Percentiles rank a stretch among this genome's conserved stretches.
Evolutionary conservation across 2,888 invertebrate species (phyloP).

Genomic region (Nomada fucata): DNA sequence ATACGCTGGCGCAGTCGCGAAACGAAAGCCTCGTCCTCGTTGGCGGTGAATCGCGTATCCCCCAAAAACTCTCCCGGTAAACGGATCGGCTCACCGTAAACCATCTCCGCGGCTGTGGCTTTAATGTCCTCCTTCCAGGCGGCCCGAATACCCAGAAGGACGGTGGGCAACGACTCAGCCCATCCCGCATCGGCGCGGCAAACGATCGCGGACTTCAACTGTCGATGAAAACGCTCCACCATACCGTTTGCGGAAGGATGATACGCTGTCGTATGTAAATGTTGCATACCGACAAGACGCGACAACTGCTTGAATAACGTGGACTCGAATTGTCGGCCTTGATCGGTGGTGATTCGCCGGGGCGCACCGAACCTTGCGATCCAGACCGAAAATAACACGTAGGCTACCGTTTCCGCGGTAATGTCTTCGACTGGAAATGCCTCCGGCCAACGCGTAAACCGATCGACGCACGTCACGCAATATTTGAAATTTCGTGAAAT

Average conservation of each 20-base stretch:
- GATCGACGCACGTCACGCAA: conserved; percentile 1
- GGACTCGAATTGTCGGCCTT: conserved; percentile 9
- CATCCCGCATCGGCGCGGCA: not conserved
- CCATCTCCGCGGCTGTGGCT: conserved; percentile 74
- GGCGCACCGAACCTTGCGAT: not conserved
- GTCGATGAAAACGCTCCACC: conserved; percentile 9
- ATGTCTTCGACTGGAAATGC: not conserved
- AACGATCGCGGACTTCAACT: not conserved
- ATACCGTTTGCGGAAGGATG: conserved; percentile 1
- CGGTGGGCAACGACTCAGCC: conserved; percentile 15
- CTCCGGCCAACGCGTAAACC: conserved; percentile 15
- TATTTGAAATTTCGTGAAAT: not conserved
- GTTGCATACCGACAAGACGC: not conserved
- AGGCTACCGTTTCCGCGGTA: not conserved
- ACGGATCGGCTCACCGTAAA: conserved; percentile 73
- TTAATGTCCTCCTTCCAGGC: conserved; percentile 74
- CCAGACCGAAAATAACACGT: not conserved
- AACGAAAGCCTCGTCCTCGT: conserved; percentile 4
- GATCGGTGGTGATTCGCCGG: not conserved
- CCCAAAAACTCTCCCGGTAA: conserved; percentile 72
- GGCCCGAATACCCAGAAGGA: conserved; percentile 77
- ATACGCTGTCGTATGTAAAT: conserved; percentile 58
- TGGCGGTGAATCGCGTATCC: rapidly evolving
- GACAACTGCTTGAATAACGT: not conserved
- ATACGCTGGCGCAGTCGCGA: conserved; percentile 37